Base-by-base conservation (phyloP, 2,888 invertebrate species). In the Netelia melanura region DNA sequence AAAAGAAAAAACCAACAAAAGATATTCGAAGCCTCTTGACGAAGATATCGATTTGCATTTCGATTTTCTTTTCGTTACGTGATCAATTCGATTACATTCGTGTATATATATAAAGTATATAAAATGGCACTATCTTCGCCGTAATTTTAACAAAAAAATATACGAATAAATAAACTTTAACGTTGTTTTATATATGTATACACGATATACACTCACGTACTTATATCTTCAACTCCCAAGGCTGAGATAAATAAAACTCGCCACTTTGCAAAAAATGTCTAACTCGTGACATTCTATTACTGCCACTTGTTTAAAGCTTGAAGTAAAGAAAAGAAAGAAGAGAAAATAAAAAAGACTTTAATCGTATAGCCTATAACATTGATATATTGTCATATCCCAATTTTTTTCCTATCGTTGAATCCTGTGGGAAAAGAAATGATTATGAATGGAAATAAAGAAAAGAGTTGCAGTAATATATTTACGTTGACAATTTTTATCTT, bases 181-280 rank as follows among this genome's bases (percentile, higher is more conserved):
- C 58, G 21, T 88, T 90, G 88, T 90, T 90, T 89, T 89, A 84
- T 71, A 71, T 65, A 30, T 58, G 44, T 56, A 65, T 65, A 30
- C 67, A 72, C 68, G 6, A 77, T 21, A 72, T 82, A 70, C 44
- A 23, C 72, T 11, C 48, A 62, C 70, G 67, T 82, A 71, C 65
- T 58, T 48, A 30, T 77, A 65, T 58, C 56, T 71, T 58, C 58
- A 44, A 65, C 64, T 80, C 56, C 58, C 65, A 70, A 77, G 64
- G 48, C 64, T 70, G 58, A 58, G 21, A 17, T n/a, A 21, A 58
- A 58, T 23, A 58, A 76, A 76, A 72, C 21, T 58, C 68, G 65
- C 70, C 64, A 64, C 64, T 81, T 58, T 64, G 25, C 17, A 21
- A 58, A 25, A 52, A 61, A 54, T 54, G 72, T 67, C 67, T 61